Evolutionary conservation across 2,888 invertebrate genomes (phyloP).

Genomic region (Xylota sylvarum): DNA sequence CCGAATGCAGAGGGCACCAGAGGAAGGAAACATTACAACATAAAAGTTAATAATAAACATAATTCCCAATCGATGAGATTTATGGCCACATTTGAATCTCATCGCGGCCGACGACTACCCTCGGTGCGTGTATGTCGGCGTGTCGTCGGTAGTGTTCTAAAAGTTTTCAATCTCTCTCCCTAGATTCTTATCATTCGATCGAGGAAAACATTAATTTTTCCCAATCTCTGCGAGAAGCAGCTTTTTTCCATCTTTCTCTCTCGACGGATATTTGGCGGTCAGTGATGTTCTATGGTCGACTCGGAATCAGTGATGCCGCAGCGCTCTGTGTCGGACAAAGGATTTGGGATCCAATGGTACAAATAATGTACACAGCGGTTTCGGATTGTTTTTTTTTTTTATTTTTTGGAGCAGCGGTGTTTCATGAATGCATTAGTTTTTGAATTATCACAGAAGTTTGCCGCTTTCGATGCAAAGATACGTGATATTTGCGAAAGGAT

Average conservation of each 20-base stretch:
- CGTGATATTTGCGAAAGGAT: slow-evolving; percentile 39
- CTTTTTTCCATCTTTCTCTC: slow-evolving; percentile 58
- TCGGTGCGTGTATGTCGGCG: slow-evolving; percentile 63
- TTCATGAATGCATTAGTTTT: slow-evolving; percentile 70
- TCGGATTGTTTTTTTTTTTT: slow-evolving; percentile 38
- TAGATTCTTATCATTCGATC: slow-evolving; percentile 75
- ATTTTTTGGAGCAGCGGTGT: slow-evolving; percentile 37
- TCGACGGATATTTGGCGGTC: slow-evolving; percentile 70
- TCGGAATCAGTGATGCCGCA: slow-evolving; percentile 5
- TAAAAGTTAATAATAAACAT: slow-evolving; percentile 77
- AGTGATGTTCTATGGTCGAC: slow-evolving; percentile 43
- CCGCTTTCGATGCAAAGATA: slow-evolving; percentile 66
- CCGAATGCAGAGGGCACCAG: slow-evolving; percentile 22
- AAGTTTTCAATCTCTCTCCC: slow-evolving; percentile 75
- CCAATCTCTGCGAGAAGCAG: slow-evolving; percentile 61
- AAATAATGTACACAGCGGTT: slow-evolving; percentile 63
- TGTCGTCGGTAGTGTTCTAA: slow-evolving; percentile 71
- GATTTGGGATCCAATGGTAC: slow-evolving; percentile 60
- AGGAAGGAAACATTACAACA: slow-evolving; percentile 76
- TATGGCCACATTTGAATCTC: slow-evolving; percentile 75
- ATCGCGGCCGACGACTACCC: slow-evolving; percentile 63
- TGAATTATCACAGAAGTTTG: slow-evolving; percentile 75
- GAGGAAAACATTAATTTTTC: slow-evolving; percentile 75
- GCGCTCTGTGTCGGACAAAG: slow-evolving; percentile 52
- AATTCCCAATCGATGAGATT: slow-evolving; percentile 77